Conservation (phyloP, 2,113 vertebrate species). For the Nyctibius bracteatus region DNA sequence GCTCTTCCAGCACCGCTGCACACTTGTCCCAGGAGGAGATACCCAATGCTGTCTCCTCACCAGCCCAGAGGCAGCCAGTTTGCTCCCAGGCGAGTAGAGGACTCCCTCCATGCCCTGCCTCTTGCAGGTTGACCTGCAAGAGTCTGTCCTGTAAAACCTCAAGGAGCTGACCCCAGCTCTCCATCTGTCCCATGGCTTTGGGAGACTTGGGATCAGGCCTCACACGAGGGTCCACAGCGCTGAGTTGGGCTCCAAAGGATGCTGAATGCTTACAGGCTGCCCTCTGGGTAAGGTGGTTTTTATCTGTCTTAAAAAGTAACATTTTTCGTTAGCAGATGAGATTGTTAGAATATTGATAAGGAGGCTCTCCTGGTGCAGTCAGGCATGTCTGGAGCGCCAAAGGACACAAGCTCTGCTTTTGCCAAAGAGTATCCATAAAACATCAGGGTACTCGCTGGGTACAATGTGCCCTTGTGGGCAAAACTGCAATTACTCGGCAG, state of each 20-base stretch:
- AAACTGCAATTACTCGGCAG: neutral
- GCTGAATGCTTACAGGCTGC: neutral
- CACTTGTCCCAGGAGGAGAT: neutral
- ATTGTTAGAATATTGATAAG: neutral
- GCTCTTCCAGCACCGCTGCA: neutral
- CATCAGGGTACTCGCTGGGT: neutral
- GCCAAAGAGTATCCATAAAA: neutral
- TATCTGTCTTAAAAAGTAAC: neutral
- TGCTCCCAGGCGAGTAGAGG: neutral
- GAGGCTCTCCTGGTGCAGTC: neutral
- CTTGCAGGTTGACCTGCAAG: neutral
- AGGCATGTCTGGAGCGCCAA: neutral
- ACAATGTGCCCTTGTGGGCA: neutral
- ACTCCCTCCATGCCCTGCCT: neutral
- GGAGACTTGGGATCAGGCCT: neutral
- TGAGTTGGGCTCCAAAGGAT: neutral
- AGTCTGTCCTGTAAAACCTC: neutral
- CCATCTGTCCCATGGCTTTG: neutral
- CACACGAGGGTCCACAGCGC: neutral
- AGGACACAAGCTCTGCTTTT: neutral
- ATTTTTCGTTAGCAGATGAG: neutral
- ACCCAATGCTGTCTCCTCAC: fast-evolving
- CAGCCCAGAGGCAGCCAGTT: fast-evolving
- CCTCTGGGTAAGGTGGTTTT: fast-evolving
- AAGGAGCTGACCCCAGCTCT: neutral